Evolutionary conservation across 2,113 vertebrate genomes (phyloP), one percentile per base, ranked within the genome.

Genomic region (Lucifuga dentata): DNA sequence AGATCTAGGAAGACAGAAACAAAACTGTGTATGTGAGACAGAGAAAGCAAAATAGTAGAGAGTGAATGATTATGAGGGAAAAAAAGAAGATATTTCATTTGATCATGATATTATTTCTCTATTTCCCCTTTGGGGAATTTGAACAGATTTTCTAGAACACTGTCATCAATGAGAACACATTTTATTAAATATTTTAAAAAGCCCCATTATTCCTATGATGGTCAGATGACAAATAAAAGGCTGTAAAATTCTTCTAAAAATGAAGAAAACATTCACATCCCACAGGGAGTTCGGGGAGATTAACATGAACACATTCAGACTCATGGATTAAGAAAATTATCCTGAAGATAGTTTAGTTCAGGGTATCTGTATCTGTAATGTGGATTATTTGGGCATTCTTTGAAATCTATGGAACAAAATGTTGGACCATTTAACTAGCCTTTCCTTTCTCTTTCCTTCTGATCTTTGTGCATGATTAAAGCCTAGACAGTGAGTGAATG

Each of bases 1-100:
- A 39, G 96, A 98, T 80, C 97, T 97, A 0, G 15, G 44, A 15
- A 57, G 26, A 73, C 11, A 3, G 1, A 63, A 20, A 66, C 45
- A 60, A 13, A 32, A 15, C 12, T 50, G 15, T 49, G 7, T 17
- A 5, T 20, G 41, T 46, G 32, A 43, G 57, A 48, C 49, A 49
- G 1, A 39, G 40, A 53, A 68, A 50, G 26, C 26, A 41, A 26
- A 35, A 51, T 10, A 23, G 24, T 15, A 35, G 29, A 38, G 17
- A 35, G 16, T 11, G 11, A 17, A 12, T 44, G 45, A 23, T 49
- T 51, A n/a, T 11, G 62, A 49, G 51, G 59, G 24, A 36, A 26
- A 53, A 38, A 10, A 2, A n/a, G n/a, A n/a, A n/a, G n/a, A n/a
- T n/a, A n/a, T 23, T 62, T 39, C 11, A 20, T 70, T 57, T 51